Evolutionary conservation across 2,797 vertebrate genomes (phyloP), one percentile per base, ranked within the genome.

Genomic region (Chanos chanos): DNA sequence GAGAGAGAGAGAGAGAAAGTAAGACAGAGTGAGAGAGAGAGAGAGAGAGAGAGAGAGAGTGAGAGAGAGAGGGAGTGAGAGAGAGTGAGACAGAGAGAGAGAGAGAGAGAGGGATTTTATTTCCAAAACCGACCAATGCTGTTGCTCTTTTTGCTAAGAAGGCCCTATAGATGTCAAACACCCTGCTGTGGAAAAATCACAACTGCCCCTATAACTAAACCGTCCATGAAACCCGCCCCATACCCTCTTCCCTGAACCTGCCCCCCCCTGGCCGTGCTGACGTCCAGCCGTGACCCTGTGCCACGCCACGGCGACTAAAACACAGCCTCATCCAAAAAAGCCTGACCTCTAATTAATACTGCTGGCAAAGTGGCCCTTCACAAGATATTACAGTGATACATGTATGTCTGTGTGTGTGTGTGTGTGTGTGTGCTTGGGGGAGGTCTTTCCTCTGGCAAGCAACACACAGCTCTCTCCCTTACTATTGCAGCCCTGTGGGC

Each of bases 271-370:
- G 69, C 41, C 22, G 24, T 68, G 53, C 61, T 63, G 69, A 62
- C 78, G 76, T 79, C 67, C 59, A 62, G 77, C 80, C 71, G 77
- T 86, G 86, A 82, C 81, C 84, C 81, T 2, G n/a, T n/a, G 5
- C 67, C 55, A 43, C 64, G 76, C 80, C 79, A 71, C 25, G 64
- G 70, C 75, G n/a, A n/a, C 59, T 73, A 75, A 83, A 72, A 86
- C 73, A 83, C 81, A 83, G 79, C 77, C 83, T 64, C 59, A n/a
- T 80, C 79, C 83, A 84, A 81, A 86, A 87, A 83, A 83, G 75
- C 84, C 77, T 87, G 85, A 87, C 86, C 86, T 89, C 86, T 89
- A 89, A 90, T 89, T 90, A 89, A 81, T 55, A 82, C 86, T 90
- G 71, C 83, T 88, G 85, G 87, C 86, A 89, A 85, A 85, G 78